These are phyloP conservation scores for Tichodroma muraria DNA, from an alignment of 2,113 vertebrate species.

Conservation along the genomic window DNA sequence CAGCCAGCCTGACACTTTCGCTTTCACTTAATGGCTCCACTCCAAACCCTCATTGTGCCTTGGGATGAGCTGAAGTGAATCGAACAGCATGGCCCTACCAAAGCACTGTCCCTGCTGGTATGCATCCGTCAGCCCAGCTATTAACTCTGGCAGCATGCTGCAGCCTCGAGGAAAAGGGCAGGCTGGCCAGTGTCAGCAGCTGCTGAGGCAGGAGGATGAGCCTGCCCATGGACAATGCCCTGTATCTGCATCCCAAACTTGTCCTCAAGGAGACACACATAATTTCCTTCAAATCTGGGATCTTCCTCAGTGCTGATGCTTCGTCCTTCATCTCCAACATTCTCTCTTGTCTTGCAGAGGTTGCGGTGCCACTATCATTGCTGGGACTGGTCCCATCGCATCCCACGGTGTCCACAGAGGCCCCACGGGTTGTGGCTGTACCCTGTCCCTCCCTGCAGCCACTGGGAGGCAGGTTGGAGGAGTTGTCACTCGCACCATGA, in stretches of 20 bases:
- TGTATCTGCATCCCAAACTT: neutral
- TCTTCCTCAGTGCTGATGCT: neutral
- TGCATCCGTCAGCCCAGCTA: neutral
- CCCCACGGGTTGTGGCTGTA: accelerated
- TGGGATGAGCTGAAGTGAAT: neutral
- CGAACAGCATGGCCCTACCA: neutral
- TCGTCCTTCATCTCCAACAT: neutral
- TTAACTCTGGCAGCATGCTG: neutral
- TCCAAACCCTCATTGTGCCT: accelerated
- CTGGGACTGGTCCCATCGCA: accelerated
- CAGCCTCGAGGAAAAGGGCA: neutral
- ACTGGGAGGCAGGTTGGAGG: neutral
- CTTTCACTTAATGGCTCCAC: neutral
- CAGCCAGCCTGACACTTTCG: accelerated
- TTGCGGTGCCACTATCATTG: neutral
- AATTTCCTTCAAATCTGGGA: neutral
- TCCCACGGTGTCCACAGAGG: accelerated
- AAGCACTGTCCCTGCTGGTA: neutral
- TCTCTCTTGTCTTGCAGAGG: accelerated
- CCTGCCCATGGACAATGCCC: accelerated
- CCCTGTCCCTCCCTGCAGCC: neutral
- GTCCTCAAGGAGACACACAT: no score
- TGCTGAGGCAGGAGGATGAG: neutral
- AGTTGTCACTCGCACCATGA: accelerated
- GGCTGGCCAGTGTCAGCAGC: neutral